Conservation (phyloP, 2,888 invertebrate species). For the Tethea ocularis region DNA sequence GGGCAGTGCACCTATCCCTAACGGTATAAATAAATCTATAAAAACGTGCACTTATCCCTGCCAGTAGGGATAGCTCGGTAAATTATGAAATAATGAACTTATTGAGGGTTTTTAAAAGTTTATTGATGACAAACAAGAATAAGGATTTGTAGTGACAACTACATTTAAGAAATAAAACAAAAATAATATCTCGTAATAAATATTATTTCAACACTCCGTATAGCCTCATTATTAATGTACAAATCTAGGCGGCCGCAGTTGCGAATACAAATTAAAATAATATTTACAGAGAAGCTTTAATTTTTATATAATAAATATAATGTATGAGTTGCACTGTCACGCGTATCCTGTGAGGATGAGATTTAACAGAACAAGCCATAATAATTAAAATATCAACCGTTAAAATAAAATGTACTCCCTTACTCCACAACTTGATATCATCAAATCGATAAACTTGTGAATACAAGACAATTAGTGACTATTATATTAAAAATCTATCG, state of each 20-base stretch:
- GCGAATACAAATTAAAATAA: slow-evolving; percentile 70
- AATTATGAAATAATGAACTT: neutral
- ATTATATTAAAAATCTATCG: slow-evolving; percentile 43
- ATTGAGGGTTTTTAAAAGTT: neutral
- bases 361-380: slow-evolving; percentile 48
- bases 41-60: too few species aligned
- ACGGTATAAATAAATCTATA: too few species aligned
- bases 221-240: slow-evolving; percentile 60
- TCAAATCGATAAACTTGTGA: slow-evolving; percentile 24
- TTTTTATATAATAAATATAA: slow-evolving; percentile 36
- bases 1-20: too few species aligned
- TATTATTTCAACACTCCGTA: slow-evolving; percentile 77
- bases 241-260: slow-evolving; percentile 47
- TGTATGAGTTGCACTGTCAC: slow-evolving; percentile 47
- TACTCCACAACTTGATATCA: slow-evolving; percentile 57
- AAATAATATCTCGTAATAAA: slow-evolving; percentile 70
- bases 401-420: slow-evolving; percentile 45
- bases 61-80: too few species aligned
- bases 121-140: neutral
- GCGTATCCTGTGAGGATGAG: slow-evolving; percentile 16
- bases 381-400: slow-evolving; percentile 43
- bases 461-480: slow-evolving; percentile 33
- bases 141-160: neutral
- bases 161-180: slow-evolving; percentile 45
- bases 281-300: slow-evolving; percentile 73